Conservation (phyloP, 2,888 invertebrate genomes). For the Apodemia mormo region DNA sequence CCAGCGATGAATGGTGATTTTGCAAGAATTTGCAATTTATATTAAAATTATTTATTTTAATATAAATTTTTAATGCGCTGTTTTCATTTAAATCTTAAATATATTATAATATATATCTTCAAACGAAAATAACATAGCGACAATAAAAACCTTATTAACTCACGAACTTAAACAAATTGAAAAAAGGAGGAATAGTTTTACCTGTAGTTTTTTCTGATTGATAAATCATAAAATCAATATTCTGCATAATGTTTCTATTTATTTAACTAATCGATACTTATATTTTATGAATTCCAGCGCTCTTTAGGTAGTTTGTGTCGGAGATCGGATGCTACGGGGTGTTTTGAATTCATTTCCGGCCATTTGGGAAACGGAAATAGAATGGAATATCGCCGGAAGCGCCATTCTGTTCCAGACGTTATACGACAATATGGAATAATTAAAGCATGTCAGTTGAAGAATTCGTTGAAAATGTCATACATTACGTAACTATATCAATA, state of each 20-base stretch:
- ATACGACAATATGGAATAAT: constrained; percentile 1
- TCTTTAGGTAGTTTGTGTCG: constrained; percentile 46
- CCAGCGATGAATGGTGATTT: too few relatives aligned
- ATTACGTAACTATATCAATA: too few relatives aligned
- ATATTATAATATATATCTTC: too few relatives aligned
- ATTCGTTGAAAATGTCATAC: too few relatives aligned
- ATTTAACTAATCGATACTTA: neutral
- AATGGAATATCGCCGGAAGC: constrained; percentile 60
- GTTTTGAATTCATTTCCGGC: constrained; percentile 75
- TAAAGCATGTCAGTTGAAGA: neutral
- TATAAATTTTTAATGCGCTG: too few relatives aligned
- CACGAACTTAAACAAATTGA: too few relatives aligned
- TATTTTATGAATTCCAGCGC: constrained; percentile 37
- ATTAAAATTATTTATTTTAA: too few relatives aligned
- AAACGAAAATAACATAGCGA: too few relatives aligned
- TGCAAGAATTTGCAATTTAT: too few relatives aligned
- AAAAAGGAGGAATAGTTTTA: too few relatives aligned
- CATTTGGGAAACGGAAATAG: constrained; percentile 68
- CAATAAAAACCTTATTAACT: too few relatives aligned
- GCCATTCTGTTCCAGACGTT: constrained; percentile 40
- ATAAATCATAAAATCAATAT: neutral
- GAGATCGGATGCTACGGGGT: constrained; percentile 62
- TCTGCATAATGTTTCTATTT: neutral
- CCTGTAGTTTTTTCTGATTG: neutral
- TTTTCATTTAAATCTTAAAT: too few relatives aligned